Conservation (phyloP, 2,113 vertebrate genomes). For the Struthidea cinerea region DNA sequence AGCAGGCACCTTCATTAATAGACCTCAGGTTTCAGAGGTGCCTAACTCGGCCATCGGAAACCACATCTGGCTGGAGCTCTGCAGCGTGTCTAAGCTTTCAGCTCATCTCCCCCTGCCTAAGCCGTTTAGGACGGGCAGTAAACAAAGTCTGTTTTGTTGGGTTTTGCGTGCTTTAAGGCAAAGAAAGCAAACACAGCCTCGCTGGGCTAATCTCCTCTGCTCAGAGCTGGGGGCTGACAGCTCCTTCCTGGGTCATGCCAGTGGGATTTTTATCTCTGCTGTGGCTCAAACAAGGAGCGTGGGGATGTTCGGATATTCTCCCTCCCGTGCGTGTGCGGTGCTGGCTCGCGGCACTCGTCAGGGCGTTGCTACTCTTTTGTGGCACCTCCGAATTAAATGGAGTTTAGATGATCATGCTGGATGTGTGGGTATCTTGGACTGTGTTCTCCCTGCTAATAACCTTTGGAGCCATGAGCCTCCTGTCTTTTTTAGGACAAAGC, state of each 20-base stretch:
- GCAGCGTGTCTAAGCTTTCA: constrained; percentile 3
- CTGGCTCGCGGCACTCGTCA: background rate
- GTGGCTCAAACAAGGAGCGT: fast-evolving
- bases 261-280: background rate
- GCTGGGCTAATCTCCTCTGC: background rate
- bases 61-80: constrained; percentile 37
- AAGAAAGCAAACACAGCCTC: background rate
- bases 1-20: constrained; percentile 42
- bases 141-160: constrained; percentile 51
- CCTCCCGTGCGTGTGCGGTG: fast-evolving
- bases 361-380: background rate
- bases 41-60: background rate
- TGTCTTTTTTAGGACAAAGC: background rate
- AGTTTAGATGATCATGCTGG: fast-evolving
- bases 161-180: constrained; percentile 20
- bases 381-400: background rate
- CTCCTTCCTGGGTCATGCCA: background rate
- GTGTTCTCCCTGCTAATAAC: background rate
- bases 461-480: background rate
- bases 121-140: constrained; percentile 33
- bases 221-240: background rate
- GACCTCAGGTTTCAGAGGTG: constrained; percentile 49
- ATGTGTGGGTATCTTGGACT: background rate
- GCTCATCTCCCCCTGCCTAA: background rate
- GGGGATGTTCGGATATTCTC: background rate